A percentile compares a stretch with the other conserved stretches of the same genome.
These are phyloP conservation scores for Phoxinus phoxinus DNA, from an alignment of 2,113 vertebrate species.

Conservation along the genomic window DNA sequence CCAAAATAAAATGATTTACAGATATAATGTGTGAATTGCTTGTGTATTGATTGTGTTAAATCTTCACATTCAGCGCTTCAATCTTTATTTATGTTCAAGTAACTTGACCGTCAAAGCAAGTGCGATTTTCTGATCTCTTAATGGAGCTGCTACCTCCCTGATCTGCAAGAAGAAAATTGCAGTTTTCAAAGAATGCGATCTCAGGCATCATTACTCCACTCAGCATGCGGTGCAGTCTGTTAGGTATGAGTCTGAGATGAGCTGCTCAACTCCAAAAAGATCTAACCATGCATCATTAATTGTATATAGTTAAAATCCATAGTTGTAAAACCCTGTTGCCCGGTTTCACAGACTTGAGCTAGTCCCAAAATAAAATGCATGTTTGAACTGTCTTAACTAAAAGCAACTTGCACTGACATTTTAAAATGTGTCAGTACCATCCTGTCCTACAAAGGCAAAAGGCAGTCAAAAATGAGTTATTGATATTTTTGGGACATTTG, in stretches of 20 bases:
- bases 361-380: too few species aligned
- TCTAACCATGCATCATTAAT: slow-evolving; percentile 9
- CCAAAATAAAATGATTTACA: slow-evolving; percentile 5
- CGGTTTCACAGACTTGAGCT: too few species aligned
- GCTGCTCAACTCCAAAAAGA: not conserved
- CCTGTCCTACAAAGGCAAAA: too few species aligned
- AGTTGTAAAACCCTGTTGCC: not conserved
- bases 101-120: slow-evolving; percentile 6
- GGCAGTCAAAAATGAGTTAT: too few species aligned
- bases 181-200: slow-evolving; percentile 8
- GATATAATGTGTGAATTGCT: not conserved
- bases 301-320: not conserved
- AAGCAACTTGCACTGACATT: too few species aligned
- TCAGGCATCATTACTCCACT: slow-evolving; percentile 27
- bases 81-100: not conserved
- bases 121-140: slow-evolving; percentile 1
- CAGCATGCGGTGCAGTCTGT: slow-evolving; percentile 25
- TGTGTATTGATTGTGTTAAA: not conserved
- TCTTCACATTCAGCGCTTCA: too few species aligned
- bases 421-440: not conserved
- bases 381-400: too few species aligned
- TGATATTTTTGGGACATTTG: too few species aligned
- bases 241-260: slow-evolving; percentile 15
- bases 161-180: slow-evolving; percentile 6
- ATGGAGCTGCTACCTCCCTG: not conserved